phyloP scores from a whole-genome alignment of 53 echinoderm and acorn worm species.

The Arbacia lixula region DNA sequence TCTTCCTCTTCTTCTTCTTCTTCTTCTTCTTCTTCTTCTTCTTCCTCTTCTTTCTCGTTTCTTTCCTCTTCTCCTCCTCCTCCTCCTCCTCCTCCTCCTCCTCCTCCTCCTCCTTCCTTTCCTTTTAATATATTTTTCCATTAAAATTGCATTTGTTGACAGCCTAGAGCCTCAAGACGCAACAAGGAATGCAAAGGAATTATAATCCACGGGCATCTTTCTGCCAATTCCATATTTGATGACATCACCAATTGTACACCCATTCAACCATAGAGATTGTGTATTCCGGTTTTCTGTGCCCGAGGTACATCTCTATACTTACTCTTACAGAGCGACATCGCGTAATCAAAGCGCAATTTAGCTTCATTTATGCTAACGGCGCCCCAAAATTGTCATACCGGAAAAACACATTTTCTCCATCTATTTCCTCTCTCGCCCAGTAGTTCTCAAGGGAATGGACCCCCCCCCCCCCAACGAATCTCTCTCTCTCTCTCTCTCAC shows the following conservation, averaged over 20 bases:
- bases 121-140: too few species aligned
- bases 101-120: too few species aligned
- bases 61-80: too few species aligned
- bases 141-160: too few species aligned
- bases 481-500: slow-evolving; percentile 1
- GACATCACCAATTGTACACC: slow-evolving; percentile 28
- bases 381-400: slow-evolving; percentile 53
- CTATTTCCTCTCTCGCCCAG: slow-evolving; percentile 9
- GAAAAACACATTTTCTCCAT: slow-evolving; percentile 11
- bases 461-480: too few species aligned
- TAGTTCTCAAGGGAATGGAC: too few species aligned
- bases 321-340: neutral
- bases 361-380: slow-evolving; percentile 39
- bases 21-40: neutral
- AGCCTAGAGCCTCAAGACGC: too few species aligned
- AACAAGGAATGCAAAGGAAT: too few species aligned
- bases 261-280: too few species aligned
- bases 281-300: neutral
- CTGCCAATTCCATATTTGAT: slow-evolving; percentile 27
- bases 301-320: slow-evolving; percentile 2
- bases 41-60: neutral
- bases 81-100: too few species aligned
- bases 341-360: slow-evolving; percentile 48
- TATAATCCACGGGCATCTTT: neutral
- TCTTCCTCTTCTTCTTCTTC: neutral